Evolutionary conservation across 2,888 invertebrate species (phyloP).

Genomic region (Pheosia tremula): DNA sequence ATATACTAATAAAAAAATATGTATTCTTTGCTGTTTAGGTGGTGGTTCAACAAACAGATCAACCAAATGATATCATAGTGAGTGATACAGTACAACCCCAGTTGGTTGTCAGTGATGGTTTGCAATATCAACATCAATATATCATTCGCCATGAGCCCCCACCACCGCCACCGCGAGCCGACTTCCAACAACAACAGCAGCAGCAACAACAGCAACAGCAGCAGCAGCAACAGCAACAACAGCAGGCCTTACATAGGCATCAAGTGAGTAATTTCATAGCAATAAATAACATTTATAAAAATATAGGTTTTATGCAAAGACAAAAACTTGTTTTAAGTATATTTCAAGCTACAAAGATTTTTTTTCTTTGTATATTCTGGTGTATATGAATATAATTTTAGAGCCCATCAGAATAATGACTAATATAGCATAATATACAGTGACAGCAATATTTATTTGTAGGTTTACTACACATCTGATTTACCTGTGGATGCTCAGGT

Average conservation of each 20-base stretch:
- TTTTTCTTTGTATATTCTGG: not conserved
- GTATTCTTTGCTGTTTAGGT: constrained; percentile 53
- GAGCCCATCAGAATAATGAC: constrained; percentile 11
- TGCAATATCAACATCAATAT: constrained; percentile 79
- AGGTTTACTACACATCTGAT: constrained; percentile 84
- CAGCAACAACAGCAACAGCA: constrained; percentile 55
- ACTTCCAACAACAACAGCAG: constrained; percentile 67
- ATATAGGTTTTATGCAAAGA: not conserved
- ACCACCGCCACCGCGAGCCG: constrained; percentile 59
- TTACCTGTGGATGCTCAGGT: constrained; percentile 83
- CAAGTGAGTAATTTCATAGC: constrained; percentile 30
- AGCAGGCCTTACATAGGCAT: constrained; percentile 68
- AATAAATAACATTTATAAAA: not conserved
- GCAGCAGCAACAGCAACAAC: constrained; percentile 56
- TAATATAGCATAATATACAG: constrained; percentile 32
- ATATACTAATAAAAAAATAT: constrained; percentile 1
- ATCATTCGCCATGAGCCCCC: constrained; percentile 77
- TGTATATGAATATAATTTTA: not conserved
- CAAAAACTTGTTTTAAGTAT: not conserved
- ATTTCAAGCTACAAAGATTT: not conserved
- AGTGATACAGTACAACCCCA: constrained; percentile 76
- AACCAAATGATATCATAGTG: constrained; percentile 82
- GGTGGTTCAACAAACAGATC: constrained; percentile 82
- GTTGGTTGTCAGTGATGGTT: constrained; percentile 74
- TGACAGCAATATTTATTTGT: constrained; percentile 72